Base-by-base conservation (phyloP, 2,797 vertebrate genomes). In the Pangasius larnaudii region DNA sequence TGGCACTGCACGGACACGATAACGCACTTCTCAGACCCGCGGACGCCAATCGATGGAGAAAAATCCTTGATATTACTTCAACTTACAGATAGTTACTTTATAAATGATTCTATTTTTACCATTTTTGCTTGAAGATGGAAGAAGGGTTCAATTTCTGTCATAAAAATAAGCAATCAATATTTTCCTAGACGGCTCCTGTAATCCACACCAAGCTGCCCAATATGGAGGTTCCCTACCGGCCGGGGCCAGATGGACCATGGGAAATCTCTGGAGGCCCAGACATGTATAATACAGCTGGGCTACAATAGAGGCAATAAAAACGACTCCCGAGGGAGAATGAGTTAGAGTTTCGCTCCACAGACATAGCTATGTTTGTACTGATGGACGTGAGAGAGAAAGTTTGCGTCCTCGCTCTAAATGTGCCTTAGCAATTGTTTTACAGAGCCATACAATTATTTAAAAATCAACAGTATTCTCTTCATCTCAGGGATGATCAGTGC, bases 1-100 rank as follows among this genome's bases (percentile, higher is more conserved):
- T 95, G 95, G 94, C 94, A 94, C 94, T 91, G 91, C 93, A 93
- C 92, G 93, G 90, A 94, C 92, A 92, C 94, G 94, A 94, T 93
- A 94, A 94, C 95, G 91, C 91, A 92, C 91, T 71, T 92, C 93
- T 92, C 90, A 91, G 95, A 95, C 92, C 94, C 95, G 92, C 78
- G 77, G 85, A 83, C 71, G 69, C 88, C 94, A 93, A 96, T 94
- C 93, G 92, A 94, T 94, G 92, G 90, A 93, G 91, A 87, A 91
- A 90, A 94, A 91, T 19, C 56, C 67, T 69, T 67, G 33, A 91
- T 90, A 92, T 93, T 93, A 92, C 90, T 90, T 90, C 94, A 89
- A 67, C 56, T 83, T 75, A 75, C 63, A 84, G 80, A 79, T 85
- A 88, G 69, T 77, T 84, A 88, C 81, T 77, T 87, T 65, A 84